phyloP scores from a whole-genome alignment of 2,888 invertebrate genomes.

The Caenorhabditis afra region DNA sequence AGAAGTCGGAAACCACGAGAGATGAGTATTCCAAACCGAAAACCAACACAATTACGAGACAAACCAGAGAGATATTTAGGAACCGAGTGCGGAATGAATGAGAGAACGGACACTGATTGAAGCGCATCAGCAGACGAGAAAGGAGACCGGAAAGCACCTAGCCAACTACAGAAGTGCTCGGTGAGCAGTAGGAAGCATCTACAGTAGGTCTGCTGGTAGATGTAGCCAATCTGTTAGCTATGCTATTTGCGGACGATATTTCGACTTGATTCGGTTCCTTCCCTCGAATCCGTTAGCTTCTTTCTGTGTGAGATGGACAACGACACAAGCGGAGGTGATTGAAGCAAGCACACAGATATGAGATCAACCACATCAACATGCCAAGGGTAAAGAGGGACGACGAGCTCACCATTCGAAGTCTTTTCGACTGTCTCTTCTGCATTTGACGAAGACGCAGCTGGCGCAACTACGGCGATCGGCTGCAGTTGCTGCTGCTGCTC shows the following conservation, averaged over 20 bases:
- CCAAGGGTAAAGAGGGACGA: conserved; percentile 23
- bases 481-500: too few relatives aligned
- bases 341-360: conserved; percentile 7
- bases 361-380: conserved; percentile 30
- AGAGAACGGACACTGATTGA: conserved; percentile 8
- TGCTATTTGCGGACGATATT: too few relatives aligned
- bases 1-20: neutral
- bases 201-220: too few relatives aligned
- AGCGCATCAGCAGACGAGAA: neutral
- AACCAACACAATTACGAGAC: conserved; percentile 13
- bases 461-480: neutral
- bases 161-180: too few relatives aligned
- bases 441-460: conserved; percentile 10
- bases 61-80: neutral
- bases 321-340: conserved; percentile 2
- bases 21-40: neutral
- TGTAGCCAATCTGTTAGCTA: too few relatives aligned
- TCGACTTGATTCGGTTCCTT: too few relatives aligned
- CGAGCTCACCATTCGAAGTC: conserved; percentile 50
- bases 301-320: neutral
- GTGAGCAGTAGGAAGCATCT: too few relatives aligned
- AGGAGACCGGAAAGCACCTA: neutral
- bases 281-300: too few relatives aligned
- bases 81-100: conserved; percentile 6
- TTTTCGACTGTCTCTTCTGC: conserved; percentile 28